A percentile compares a stretch with the other conserved stretches of the same genome.
Conservation (phyloP, 2,888 invertebrate genomes). For the Acanthacorydalis orientalis region DNA sequence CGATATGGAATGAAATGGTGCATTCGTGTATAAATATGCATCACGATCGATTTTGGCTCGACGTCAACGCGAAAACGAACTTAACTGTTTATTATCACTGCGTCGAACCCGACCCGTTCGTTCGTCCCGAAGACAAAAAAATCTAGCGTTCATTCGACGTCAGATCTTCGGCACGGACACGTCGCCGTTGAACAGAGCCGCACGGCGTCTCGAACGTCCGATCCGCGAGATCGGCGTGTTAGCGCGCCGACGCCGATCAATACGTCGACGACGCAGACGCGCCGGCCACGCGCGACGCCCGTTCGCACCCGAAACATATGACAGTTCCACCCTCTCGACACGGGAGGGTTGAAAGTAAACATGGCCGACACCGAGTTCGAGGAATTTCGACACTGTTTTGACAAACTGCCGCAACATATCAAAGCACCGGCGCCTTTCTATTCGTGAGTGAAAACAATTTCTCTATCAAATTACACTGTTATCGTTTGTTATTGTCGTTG, state of each 20-base stretch:
- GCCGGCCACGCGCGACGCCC: neutral
- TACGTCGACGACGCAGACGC: neutral
- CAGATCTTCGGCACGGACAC: too few relatives aligned
- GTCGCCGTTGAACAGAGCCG: too few relatives aligned
- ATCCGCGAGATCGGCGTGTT: neutral
- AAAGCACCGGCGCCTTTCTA: conserved; percentile 71
- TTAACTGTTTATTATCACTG: too few relatives aligned
- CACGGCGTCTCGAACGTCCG: neutral
- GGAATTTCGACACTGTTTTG: conserved; percentile 77
- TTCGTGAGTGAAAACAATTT: conserved; percentile 54
- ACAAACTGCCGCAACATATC: conserved; percentile 60
- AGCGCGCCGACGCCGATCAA: neutral
- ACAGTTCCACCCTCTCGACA: too few relatives aligned
- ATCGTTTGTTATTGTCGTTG: too few relatives aligned
- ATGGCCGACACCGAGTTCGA: conserved; percentile 93
- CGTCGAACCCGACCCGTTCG: too few relatives aligned
- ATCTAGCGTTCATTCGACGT: too few relatives aligned
- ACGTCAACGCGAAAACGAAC: too few relatives aligned
- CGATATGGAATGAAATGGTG: too few relatives aligned
- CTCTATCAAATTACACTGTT: neutral
- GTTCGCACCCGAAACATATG: neutral
- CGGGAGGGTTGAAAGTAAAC: conserved; percentile 20
- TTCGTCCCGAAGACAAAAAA: too few relatives aligned
- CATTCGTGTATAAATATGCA: too few relatives aligned
- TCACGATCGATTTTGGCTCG: too few relatives aligned